Evolutionary conservation across 2,888 invertebrate species (phyloP).

Genomic region (Philopedon plagiatum): DNA sequence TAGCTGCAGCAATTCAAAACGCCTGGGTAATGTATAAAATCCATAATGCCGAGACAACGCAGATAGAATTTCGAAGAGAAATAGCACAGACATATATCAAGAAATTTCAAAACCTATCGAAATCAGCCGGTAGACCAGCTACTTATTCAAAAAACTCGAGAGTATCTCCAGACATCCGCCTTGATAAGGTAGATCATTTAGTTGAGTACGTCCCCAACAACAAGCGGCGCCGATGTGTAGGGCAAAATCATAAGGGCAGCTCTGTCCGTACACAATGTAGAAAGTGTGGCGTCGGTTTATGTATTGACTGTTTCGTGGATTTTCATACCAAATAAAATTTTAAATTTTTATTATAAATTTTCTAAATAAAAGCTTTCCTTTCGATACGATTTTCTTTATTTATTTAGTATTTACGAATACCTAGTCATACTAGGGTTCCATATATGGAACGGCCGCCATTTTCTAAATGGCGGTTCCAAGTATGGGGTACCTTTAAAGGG

Average conservation of each 20-base stretch:
- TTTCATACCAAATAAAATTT: slow-evolving; percentile 18
- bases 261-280: slow-evolving; percentile 2
- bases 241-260: slow-evolving; percentile 3
- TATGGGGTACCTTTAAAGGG: too few species aligned
- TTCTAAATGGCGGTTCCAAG: too few species aligned
- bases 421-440: too few species aligned
- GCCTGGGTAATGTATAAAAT: slow-evolving; percentile 47
- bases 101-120: slow-evolving; percentile 23
- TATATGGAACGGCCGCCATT: too few species aligned
- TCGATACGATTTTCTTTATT: too few species aligned
- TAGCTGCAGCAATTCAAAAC: slow-evolving; percentile 49
- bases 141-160: not conserved
- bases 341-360: too few species aligned
- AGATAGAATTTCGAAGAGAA: slow-evolving; percentile 50
- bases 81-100: slow-evolving; percentile 45
- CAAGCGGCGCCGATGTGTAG: slow-evolving; percentile 35
- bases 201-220: slow-evolving; percentile 29
- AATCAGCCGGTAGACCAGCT: slow-evolving; percentile 8
- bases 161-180: slow-evolving; percentile 23
- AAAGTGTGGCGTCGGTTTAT: too few species aligned
- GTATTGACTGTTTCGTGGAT: slow-evolving; percentile 30
- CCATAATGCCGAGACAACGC: slow-evolving; percentile 13
- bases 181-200: slow-evolving; percentile 28
- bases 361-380: too few species aligned
- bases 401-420: too few species aligned